Conservation (phyloP, 2,113 vertebrate genomes). For the Paradisaea rubra region DNA sequence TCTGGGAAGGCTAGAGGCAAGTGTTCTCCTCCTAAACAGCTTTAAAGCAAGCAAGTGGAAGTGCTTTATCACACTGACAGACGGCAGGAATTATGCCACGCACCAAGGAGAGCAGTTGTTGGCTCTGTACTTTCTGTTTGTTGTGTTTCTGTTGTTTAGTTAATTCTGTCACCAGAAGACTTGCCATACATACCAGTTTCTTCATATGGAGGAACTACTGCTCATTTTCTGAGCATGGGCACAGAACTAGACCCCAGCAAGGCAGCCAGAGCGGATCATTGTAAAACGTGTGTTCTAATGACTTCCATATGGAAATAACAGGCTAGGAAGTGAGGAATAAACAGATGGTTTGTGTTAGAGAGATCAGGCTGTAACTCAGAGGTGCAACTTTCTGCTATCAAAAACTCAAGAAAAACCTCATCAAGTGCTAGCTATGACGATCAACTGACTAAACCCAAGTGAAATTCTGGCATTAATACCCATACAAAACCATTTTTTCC, state of each 20-base stretch:
- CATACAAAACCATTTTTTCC: not conserved
- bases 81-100: not conserved
- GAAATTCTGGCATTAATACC: not conserved
- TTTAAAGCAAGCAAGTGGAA: not conserved
- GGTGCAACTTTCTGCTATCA: not conserved
- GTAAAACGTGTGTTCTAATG: not conserved
- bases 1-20: slow-evolving; percentile 90
- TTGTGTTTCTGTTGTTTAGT: not conserved
- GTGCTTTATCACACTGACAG: not conserved
- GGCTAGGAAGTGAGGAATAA: not conserved
- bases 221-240: not conserved
- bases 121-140: not conserved
- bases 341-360: not conserved
- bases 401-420: not conserved
- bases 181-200: not conserved
- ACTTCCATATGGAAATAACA: not conserved
- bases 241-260: not conserved
- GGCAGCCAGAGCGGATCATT: not conserved
- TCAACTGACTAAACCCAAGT: not conserved
- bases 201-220: not conserved
- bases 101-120: not conserved
- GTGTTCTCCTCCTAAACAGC: not conserved
- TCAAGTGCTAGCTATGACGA: not conserved
- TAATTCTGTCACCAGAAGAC: not conserved
- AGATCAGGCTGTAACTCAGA: not conserved